These are phyloP conservation scores for Chrysochloris asiatica DNA, from an alignment of 2,113 vertebrate species.

Conservation along the genomic window DNA sequence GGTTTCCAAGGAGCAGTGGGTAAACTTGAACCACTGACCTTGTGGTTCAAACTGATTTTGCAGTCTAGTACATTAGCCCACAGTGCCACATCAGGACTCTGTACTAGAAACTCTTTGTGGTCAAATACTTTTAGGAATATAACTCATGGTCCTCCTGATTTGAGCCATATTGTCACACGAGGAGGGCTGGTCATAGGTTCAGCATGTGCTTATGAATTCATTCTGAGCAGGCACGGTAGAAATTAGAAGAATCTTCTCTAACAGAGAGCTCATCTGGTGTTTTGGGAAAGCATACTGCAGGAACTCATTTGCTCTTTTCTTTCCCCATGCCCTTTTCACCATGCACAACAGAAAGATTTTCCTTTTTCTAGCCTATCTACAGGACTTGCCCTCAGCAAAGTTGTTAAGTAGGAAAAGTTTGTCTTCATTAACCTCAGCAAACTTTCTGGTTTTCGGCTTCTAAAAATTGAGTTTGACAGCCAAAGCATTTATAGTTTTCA, in stretches of 20 bases:
- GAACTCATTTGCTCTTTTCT: neutral
- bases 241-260: fast-evolving
- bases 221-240: neutral
- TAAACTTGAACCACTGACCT: no score
- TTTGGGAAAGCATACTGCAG: neutral
- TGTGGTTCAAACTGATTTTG: no score
- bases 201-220: neutral
- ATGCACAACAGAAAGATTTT: fast-evolving
- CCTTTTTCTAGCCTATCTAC: neutral
- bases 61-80: no score
- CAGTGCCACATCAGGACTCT: no score
- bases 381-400: neutral
- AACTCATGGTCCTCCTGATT: neutral
- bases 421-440: neutral
- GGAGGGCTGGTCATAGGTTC: neutral
- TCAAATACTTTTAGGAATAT: neutral
- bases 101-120: neutral
- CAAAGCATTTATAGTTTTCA: slow-evolving; percentile 24
- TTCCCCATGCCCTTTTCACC: neutral
- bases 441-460: slow-evolving; percentile 6
- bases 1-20: no score
- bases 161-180: neutral
- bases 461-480: slow-evolving; percentile 53
- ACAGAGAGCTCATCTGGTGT: neutral
- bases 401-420: neutral